Percentiles rank a stretch among this genome's conserved stretches.
phyloP scores from a whole-genome alignment of 2,113 vertebrate genomes.

The Scytalopus superciliaris region DNA sequence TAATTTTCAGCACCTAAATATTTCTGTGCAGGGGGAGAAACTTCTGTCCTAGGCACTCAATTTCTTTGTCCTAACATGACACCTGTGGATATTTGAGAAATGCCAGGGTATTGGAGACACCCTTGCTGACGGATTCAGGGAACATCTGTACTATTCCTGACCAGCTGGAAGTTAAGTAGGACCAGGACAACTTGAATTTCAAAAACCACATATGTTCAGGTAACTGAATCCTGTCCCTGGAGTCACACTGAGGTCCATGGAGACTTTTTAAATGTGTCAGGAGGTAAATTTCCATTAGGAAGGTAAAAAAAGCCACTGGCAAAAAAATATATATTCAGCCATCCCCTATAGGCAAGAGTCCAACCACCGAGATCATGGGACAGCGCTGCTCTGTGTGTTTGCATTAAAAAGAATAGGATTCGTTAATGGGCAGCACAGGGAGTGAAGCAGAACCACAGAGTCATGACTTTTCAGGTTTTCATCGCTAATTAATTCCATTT shows the following conservation, averaged over 20 bases:
- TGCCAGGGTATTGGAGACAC: background rate
- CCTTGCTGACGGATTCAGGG: background rate
- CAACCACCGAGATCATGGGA: background rate
- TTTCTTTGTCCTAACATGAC: background rate
- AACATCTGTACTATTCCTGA: background rate
- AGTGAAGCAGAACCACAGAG: background rate
- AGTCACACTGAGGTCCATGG: background rate
- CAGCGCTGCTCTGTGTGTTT: background rate
- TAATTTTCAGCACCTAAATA: background rate
- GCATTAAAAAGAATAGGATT: background rate
- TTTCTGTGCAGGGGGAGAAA: accelerated
- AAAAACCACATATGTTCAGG: background rate
- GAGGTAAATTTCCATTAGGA: background rate
- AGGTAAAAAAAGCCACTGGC: background rate
- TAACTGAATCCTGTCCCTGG: background rate
- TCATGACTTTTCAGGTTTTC: background rate
- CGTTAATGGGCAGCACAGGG: background rate
- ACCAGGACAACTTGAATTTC: background rate
- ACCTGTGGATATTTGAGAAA: background rate
- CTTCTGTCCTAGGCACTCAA: background rate
- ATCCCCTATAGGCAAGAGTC: background rate
- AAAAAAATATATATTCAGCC: background rate
- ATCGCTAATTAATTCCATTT: background rate
- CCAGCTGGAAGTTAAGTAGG: background rate
- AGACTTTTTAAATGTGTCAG: background rate